Conservation (phyloP, 2,888 invertebrate species). For the Pseudanteris insignis region DNA sequence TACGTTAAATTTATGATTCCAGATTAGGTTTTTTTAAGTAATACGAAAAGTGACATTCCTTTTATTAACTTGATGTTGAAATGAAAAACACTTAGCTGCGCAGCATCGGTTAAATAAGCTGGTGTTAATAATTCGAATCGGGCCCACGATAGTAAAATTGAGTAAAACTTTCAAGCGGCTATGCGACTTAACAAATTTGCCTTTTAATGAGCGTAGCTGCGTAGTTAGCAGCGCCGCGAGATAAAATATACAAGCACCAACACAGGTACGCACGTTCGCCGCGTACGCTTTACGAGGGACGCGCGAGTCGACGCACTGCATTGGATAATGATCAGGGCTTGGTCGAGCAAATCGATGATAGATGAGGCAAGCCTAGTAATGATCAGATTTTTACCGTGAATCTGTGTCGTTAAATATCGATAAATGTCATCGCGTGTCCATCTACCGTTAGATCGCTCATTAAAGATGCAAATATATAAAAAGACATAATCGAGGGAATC, state of each 20-base stretch:
- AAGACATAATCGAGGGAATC: background rate
- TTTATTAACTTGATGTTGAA: too few relatives aligned
- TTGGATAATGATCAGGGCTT: slow-evolving; percentile 41
- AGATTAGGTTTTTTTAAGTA: too few relatives aligned
- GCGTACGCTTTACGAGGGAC: slow-evolving; percentile 17
- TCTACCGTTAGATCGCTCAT: slow-evolving; percentile 3
- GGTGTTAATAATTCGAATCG: background rate
- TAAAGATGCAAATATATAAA: slow-evolving; percentile 1
- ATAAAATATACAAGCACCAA: slow-evolving; percentile 10
- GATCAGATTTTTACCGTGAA: slow-evolving; percentile 26
- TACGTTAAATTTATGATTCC: too few relatives aligned
- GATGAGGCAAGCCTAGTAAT: slow-evolving; percentile 34
- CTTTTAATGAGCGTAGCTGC: slow-evolving; percentile 18
- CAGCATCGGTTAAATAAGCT: too few relatives aligned
- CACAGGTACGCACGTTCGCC: background rate
- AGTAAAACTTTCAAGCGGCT: too few relatives aligned
- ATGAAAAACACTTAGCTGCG: too few relatives aligned
- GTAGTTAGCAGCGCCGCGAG: slow-evolving; percentile 10
- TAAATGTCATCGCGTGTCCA: slow-evolving; percentile 14
- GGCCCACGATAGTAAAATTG: background rate
- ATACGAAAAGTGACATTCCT: slow-evolving; percentile 3
- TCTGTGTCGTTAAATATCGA: slow-evolving; percentile 29
- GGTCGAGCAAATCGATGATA: slow-evolving; percentile 40
- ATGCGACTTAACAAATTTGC: slow-evolving; percentile 17
- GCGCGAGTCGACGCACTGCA: slow-evolving; percentile 28